Percentiles rank a stretch among this genome's conserved stretches.
Conservation (phyloP, 2,888 invertebrate genomes). For the Drosophila monieri region DNA sequence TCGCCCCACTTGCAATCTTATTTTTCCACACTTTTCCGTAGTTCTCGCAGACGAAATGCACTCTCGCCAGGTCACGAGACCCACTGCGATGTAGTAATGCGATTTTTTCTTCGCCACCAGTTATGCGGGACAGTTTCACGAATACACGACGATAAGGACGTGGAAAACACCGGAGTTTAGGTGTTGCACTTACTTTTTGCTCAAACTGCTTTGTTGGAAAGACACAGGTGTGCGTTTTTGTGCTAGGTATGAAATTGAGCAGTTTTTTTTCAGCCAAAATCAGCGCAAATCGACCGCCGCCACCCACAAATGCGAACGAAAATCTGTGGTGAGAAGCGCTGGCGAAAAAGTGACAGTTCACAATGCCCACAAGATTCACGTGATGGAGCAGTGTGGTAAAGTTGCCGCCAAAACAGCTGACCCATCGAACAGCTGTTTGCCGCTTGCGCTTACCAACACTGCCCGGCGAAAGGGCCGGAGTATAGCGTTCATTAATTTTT, state of each 20-base stretch:
- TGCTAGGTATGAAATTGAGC: constrained; percentile 58
- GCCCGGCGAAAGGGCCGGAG: constrained; percentile 34
- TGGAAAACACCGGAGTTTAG: constrained; percentile 3
- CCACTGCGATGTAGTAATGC: constrained; percentile 28
- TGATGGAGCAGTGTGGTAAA: constrained; percentile 45
- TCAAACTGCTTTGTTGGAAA: constrained; percentile 32
- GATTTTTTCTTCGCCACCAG: constrained; percentile 13
- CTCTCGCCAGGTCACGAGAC: constrained; percentile 27
- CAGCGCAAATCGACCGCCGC: constrained; percentile 73
- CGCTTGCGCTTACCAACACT: constrained; percentile 24
- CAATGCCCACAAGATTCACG: constrained; percentile 61
- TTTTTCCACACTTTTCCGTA: constrained; percentile 7
- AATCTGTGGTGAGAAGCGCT: constrained; percentile 29
- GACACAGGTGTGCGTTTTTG: constrained; percentile 34
- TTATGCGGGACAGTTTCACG: constrained; percentile 4
- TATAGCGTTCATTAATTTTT: constrained; percentile 24
- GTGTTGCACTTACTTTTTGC: constrained; percentile 36
- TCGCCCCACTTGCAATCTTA: constrained; percentile 11
- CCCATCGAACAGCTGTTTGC: constrained; percentile 13
- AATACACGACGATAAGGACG: constrained; percentile 14
- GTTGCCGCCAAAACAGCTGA: not conserved
- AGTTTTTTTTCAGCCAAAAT: constrained; percentile 57
- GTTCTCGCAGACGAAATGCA: constrained; percentile 7
- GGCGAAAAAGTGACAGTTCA: constrained; percentile 71
- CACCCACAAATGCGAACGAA: constrained; percentile 64